Evolutionary conservation across 2,888 invertebrate species (phyloP), one percentile per base, ranked within the genome.

Genomic region (Agrochola lychnidis): DNA sequence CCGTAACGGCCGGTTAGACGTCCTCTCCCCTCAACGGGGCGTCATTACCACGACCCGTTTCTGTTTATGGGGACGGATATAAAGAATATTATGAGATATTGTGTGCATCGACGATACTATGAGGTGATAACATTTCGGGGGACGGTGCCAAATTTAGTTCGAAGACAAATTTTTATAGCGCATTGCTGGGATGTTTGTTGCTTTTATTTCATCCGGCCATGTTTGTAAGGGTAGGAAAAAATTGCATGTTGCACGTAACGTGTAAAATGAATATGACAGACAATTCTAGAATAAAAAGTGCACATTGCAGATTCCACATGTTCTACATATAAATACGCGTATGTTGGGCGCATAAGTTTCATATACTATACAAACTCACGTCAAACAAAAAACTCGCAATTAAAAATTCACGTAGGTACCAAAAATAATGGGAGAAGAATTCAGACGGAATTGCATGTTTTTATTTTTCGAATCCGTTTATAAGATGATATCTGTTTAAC

Each of bases 61-160:
- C 92, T 95, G 96, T 96, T 96, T 96, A 96, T 96, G 94, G 94
- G 94, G 93, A 94, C 91, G 95, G 93, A 93, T 94, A 96, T 96
- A 96, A 96, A 96, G 96, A 95, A 96, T 95, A 96, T 96, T 95
- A 96, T 95, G 96, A 95, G 95, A 96, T 95, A 96, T 96, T 93
- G 94, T 94, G 93, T 91, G 94, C 92, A 94, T 94, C 92, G 93
- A 92, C 93, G 92, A 94, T 94, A 93, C 93, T 92, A 95, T 93
- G 94, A 95, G 95, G 95, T 95, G 96, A 95, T 95, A 96, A 94
- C 94, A 93, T 93, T 94, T 93, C 87, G 87, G 88, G 93, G 90
- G 91, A 88, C 87, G 81, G 88, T 87, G 91, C 91, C 92, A 93
- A 94, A 94, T 94, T 94, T 94, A 91, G 92, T 92, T 91, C 89